Conservation (phyloP, 2,888 invertebrate species). For the Julus scanicus region DNA sequence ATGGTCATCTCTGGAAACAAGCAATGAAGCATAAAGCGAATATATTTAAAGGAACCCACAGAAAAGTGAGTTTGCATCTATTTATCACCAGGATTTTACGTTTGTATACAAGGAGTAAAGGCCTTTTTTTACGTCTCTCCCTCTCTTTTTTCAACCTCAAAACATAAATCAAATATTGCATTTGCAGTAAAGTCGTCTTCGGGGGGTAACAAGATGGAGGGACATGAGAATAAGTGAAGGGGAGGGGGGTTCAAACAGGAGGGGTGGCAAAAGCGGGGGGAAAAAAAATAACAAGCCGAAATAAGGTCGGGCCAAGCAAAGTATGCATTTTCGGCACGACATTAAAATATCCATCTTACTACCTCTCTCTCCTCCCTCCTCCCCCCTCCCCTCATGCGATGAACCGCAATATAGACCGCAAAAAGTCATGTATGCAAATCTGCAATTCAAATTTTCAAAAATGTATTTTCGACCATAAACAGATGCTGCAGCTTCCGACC, state of each 20-base stretch:
- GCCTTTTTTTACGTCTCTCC: neutral
- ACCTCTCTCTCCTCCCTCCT: neutral
- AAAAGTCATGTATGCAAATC: conserved; percentile 12
- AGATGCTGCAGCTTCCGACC: conserved; percentile 33
- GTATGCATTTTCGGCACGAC: conserved; percentile 5
- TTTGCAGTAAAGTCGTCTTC: conserved; percentile 33
- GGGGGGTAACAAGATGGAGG: neutral
- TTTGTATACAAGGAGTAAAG: neutral
- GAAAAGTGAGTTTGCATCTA: neutral
- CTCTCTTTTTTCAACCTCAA: neutral
- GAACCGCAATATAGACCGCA: neutral
- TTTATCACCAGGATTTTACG: neutral
- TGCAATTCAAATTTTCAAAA: conserved; percentile 33
- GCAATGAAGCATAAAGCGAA: neutral
- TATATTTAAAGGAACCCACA: neutral
- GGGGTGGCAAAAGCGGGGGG: neutral
- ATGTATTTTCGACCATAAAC: conserved; percentile 33
- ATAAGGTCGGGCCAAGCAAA: conserved; percentile 8
- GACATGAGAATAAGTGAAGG: neutral
- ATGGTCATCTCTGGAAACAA: neutral
- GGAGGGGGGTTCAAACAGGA: neutral
- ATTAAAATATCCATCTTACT: conserved; percentile 6
- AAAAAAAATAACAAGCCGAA: neutral
- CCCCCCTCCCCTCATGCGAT: neutral
- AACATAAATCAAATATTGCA: conserved; percentile 26